Percentiles rank a stretch among this genome's conserved stretches.
phyloP scores from a whole-genome alignment of 2,113 vertebrate species.

The Pelecanoides urinatrix region DNA sequence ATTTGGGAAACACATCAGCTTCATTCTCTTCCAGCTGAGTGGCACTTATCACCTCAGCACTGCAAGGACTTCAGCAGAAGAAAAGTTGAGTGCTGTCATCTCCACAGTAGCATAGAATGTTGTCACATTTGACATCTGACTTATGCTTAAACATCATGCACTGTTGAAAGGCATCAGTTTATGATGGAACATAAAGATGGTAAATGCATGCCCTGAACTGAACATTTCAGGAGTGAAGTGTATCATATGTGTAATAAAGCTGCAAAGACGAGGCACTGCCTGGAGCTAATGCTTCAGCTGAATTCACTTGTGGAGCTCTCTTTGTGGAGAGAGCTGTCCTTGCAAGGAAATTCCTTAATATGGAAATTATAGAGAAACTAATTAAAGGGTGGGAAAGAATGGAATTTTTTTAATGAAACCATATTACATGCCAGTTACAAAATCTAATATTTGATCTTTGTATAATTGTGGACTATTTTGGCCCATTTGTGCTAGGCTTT shows the following conservation, averaged over 20 bases:
- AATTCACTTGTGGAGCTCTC: background rate
- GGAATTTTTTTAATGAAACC: background rate
- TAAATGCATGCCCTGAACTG: background rate
- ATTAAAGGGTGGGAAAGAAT: background rate
- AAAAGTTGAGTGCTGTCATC: background rate
- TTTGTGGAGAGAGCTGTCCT: background rate
- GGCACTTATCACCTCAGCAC: background rate
- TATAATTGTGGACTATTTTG: background rate
- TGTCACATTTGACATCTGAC: constrained; percentile 12
- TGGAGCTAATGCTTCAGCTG: background rate
- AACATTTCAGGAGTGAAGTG: background rate
- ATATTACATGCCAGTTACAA: background rate
- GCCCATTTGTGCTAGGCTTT: background rate
- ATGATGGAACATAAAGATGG: constrained; percentile 28
- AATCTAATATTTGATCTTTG: background rate
- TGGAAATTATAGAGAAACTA: background rate
- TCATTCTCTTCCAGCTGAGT: background rate
- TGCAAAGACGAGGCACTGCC: background rate
- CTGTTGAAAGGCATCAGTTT: background rate
- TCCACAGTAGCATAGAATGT: background rate
- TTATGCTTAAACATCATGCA: background rate
- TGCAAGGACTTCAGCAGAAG: background rate
- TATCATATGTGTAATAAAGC: background rate
- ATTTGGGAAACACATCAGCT: background rate
- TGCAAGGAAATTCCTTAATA: background rate